Percentiles rank a stretch among this genome's conserved stretches.
These are phyloP conservation scores for Siniperca chuatsi DNA, from an alignment of 2,113 vertebrate species.

Conservation along the genomic window DNA sequence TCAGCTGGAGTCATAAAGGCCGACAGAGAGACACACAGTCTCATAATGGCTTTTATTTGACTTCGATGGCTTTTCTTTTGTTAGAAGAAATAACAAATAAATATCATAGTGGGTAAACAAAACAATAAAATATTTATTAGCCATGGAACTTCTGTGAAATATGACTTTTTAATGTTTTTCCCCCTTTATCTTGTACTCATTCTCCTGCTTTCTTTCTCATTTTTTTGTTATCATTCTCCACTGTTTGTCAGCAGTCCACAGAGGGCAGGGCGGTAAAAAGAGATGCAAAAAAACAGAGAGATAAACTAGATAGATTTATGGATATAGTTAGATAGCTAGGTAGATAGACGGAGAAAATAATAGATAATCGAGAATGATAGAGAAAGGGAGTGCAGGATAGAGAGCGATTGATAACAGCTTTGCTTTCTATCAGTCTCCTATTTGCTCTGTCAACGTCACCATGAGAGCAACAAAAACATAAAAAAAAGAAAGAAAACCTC, in stretches of 20 bases:
- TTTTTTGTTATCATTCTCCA: not conserved
- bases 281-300: conserved; percentile 58
- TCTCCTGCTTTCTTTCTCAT: conserved; percentile 1
- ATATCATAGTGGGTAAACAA: conserved; percentile 79
- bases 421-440: conserved; percentile 60
- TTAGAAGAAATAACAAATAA: conserved; percentile 71
- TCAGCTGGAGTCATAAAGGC: conserved; percentile 65
- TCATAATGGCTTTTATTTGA: conserved; percentile 77
- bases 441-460: conserved; percentile 51
- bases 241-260: conserved; percentile 3
- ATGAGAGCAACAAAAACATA: not conserved
- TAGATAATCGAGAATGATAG: conserved; percentile 17
- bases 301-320: conserved; percentile 50
- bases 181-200: conserved; percentile 28
- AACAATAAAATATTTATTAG: conserved; percentile 83
- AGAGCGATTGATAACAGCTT: conserved; percentile 35
- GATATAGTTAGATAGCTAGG: conserved; percentile 24
- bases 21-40: conserved; percentile 52
- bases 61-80: conserved; percentile 70
- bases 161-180: conserved; percentile 46
- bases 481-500: not conserved
- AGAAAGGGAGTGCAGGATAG: not conserved
- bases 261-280: conserved; percentile 4
- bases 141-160: conserved; percentile 56
- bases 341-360: conserved; percentile 21